Evolutionary conservation across 1,140 invertebrate genomes (phyloP).

Genomic region (Drosophila subobscura): DNA sequence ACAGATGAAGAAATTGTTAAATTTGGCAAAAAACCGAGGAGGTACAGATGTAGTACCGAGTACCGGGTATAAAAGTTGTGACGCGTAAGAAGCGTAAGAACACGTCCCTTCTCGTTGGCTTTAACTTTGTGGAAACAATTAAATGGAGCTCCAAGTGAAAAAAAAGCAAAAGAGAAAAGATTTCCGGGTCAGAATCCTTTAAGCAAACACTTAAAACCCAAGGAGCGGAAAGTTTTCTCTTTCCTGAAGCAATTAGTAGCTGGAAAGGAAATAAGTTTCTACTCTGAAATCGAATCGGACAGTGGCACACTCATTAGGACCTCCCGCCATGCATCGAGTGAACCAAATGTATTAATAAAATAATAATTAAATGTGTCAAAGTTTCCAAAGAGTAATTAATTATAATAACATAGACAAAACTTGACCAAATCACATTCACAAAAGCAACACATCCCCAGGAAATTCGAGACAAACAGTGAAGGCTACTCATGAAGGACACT

Average conservation of each 20-base stretch:
- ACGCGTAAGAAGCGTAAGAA: no score
- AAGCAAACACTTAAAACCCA: slow-evolving; percentile 10
- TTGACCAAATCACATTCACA: slow-evolving; percentile 17
- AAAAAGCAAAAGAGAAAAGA: slow-evolving; percentile 6
- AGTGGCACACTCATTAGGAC: slow-evolving; percentile 31
- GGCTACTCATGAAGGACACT: neutral
- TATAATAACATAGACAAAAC: slow-evolving; percentile 66
- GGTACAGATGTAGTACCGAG: no score
- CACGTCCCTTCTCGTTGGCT: no score
- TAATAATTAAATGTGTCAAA: slow-evolving; percentile 82
- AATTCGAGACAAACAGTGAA: slow-evolving; percentile 12
- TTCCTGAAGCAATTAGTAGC: slow-evolving; percentile 25
- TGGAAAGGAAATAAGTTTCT: slow-evolving; percentile 10
- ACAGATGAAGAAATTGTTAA: no score
- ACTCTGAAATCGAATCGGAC: slow-evolving; percentile 31
- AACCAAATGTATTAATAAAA: slow-evolving; percentile 54
- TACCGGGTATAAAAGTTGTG: no score
- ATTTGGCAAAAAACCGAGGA: no score
- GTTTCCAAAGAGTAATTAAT: slow-evolving; percentile 74
- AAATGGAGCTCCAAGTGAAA: slow-evolving; percentile 44
- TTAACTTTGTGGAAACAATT: slow-evolving; percentile 68
- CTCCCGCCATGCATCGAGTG: neutral
- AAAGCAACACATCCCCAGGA: neutral
- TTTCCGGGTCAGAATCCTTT: slow-evolving; percentile 17
- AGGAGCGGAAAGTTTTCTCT: slow-evolving; percentile 1